A percentile compares a stretch with the other conserved stretches of the same genome.
phyloP scores from a whole-genome alignment of 2,797 vertebrate genomes.

The Spatula clypeata region DNA sequence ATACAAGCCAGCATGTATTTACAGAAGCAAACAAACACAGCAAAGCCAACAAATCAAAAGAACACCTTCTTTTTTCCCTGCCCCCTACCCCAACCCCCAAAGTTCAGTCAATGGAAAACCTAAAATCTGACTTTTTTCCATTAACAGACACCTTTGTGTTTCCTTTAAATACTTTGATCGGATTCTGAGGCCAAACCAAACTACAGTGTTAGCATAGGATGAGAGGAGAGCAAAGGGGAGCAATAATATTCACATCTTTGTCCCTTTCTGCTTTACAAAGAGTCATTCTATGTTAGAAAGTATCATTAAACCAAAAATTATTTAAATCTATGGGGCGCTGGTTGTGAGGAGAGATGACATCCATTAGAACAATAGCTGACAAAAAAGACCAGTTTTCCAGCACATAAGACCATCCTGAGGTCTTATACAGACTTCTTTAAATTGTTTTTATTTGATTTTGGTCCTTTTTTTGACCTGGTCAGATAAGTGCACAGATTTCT shows the following conservation, averaged over 20 bases:
- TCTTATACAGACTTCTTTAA: neutral
- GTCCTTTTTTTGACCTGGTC: neutral
- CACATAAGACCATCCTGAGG: neutral
- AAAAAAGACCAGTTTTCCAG: neutral
- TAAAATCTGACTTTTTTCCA: neutral
- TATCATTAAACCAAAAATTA: neutral
- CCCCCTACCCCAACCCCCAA: neutral
- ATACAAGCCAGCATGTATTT: neutral
- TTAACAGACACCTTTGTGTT: neutral
- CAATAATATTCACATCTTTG: neutral
- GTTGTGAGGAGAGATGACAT: neutral
- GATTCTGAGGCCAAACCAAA: neutral
- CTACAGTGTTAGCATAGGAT: neutral
- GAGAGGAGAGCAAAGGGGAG: neutral
- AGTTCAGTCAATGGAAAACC: neutral
- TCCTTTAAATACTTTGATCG: neutral
- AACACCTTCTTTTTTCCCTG: neutral
- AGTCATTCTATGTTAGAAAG: neutral
- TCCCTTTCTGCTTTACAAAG: neutral
- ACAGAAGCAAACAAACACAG: neutral
- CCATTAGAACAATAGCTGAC: neutral
- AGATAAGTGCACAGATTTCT: constrained; percentile 22
- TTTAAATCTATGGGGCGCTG: neutral
- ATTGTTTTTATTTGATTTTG: neutral
- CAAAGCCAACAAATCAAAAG: neutral